Evolutionary conservation across 2,113 vertebrate genomes (phyloP), one percentile per base, ranked within the genome.

Genomic region (Pterophyllum scalare): DNA sequence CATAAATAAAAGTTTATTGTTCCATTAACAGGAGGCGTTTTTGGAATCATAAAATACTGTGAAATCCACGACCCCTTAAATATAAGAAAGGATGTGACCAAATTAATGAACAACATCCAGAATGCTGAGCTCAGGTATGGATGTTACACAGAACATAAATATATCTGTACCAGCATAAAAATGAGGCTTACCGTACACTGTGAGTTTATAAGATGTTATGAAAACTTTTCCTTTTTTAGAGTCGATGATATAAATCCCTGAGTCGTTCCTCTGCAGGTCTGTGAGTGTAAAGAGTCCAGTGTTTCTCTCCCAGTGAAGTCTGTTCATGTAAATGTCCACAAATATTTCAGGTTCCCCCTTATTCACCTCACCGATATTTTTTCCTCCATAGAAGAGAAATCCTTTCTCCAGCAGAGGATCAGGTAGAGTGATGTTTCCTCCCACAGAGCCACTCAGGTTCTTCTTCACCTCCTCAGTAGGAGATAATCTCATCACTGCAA

Each of bases 401-500:
- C 38, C 54, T 67, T 49, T 28, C 20, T 83, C 24, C 28, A 6
- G 1, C 14, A 78, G 22, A 35, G 35, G 35, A 22, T 60, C 52
- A 14, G 81, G 77, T 2, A 89, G 22, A 15, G 74, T 86, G 58
- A 89, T 43, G 52, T 57, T 86, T 58, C 80, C 84, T 83, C 87
- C 84, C 13, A 61, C 58, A 26, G 60, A 13, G 19, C n/a, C 35
- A 0, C 3, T 14, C 38, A 61, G 58, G 17, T 20, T 56, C 3
- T 61, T 70, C 19, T n/a, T 80, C 70, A 33, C 38, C 1, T 70
- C 59, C 4, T 58, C 61, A 43, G 59, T 10, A 52, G 9, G 38
- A 81, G 61, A 76, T 19, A 59, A 31, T 12, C 7, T 19, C 1
- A 59, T 54, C 19, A 72, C 83, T 89, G 83, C 28, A 35, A 77